Percentiles rank a stretch among this genome's conserved stretches.
These are phyloP conservation scores for Psylliodes chrysocephalus DNA, from an alignment of 2,888 invertebrate genomes.

Conservation along the genomic window DNA sequence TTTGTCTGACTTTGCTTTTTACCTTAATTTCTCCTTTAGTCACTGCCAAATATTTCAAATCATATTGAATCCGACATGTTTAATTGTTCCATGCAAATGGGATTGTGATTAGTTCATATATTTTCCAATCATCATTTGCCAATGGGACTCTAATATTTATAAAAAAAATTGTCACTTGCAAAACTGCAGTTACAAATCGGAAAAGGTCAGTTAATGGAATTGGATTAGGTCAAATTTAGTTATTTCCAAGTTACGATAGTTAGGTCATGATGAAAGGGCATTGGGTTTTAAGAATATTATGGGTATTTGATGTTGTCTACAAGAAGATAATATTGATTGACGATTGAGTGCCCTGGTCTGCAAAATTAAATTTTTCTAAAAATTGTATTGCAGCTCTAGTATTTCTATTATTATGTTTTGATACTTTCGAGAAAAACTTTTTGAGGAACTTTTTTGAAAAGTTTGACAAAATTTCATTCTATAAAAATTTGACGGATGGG, in stretches of 20 bases:
- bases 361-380: too few species aligned
- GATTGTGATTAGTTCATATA: slow-evolving; percentile 32
- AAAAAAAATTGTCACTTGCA: slow-evolving; percentile 17
- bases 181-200: slow-evolving; percentile 30
- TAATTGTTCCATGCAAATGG: slow-evolving; percentile 41
- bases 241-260: background rate
- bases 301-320: too few species aligned
- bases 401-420: background rate
- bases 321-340: background rate
- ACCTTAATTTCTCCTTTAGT: background rate
- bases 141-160: slow-evolving; percentile 35
- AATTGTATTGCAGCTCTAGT: background rate
- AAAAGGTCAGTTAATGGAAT: slow-evolving; percentile 29
- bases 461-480: too few species aligned
- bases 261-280: background rate
- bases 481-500: too few species aligned
- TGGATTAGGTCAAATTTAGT: slow-evolving; percentile 16
- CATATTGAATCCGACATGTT: slow-evolving; percentile 36
- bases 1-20: slow-evolving; percentile 28
- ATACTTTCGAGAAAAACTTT: too few species aligned
- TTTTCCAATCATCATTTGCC: slow-evolving; percentile 26
- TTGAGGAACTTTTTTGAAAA: too few species aligned
- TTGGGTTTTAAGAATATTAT: slow-evolving; percentile 1
- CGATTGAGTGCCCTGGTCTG: slow-evolving; percentile 1
- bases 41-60: slow-evolving; percentile 5